Evolutionary conservation across 1,140 invertebrate genomes (phyloP), one percentile per base, ranked within the genome.

Genomic region (Ganaspis sp.): DNA sequence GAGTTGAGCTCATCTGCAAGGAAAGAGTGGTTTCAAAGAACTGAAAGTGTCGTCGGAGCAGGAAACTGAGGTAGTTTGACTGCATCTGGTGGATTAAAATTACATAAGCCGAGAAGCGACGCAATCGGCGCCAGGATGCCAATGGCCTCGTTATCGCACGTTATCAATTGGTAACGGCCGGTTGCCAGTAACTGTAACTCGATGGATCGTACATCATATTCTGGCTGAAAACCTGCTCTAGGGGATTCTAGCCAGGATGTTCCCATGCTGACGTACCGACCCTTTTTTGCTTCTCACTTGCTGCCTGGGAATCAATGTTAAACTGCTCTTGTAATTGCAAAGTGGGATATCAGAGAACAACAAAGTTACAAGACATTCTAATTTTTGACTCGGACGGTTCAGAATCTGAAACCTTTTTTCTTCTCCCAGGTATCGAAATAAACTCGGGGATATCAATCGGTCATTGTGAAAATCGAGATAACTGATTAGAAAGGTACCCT

Each of bases 151-250:
- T 86, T 87, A 88, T 88, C 86, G 83, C 73, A 74, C 73, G 81
- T 81, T 88, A 88, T 88, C 86, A 83, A 88, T 88, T 85, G 84
- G 83, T 83, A 85, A 87, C 82, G 83, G 84, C 84, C 84, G 83
- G 83, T 79, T 84, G 81, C 74, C 81, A 71, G 76, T 88, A 87
- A 88, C 87, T 87, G 87, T 89, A 88, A 87, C 86, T 85, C 85
- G 84, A 88, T 88, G 84, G 85, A 86, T 83, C 83, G 80, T 84
- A 85, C 83, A 88, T 89, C 86, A 85, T 83, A 78, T 73, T 75
- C 69, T 80, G 84, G 80, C 78, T 76, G 81, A 74, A 81, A 82
- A 84, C 76, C 82, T 72, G 86, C 86, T 84, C 73, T 54, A 38
- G 82, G 77, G 78, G 76, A 87, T 81, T 75, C 76, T 64, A 38